Percentiles rank a stretch among this genome's conserved stretches.
phyloP scores from a whole-genome alignment of 2,888 invertebrate genomes.

The Ceraclea dissimilis region DNA sequence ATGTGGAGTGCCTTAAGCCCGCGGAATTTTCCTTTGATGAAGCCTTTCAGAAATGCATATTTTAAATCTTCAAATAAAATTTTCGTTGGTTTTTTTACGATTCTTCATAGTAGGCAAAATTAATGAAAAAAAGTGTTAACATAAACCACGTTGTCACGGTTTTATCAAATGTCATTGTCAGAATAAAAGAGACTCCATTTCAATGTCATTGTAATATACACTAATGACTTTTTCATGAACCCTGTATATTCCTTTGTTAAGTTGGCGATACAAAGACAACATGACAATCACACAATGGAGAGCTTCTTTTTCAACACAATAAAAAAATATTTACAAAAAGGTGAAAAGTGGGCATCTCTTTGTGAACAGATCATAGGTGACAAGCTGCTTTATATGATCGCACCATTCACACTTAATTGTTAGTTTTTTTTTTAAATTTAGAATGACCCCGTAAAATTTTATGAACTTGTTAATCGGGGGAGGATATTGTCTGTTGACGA shows the following conservation, averaged over 20 bases:
- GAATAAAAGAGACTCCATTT: neutral
- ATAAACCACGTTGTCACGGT: neutral
- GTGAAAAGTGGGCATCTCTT: neutral
- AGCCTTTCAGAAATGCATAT: no score
- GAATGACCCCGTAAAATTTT: neutral
- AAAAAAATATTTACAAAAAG: neutral
- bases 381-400: neutral
- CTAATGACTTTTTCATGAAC: neutral
- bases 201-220: neutral
- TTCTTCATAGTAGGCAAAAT: no score
- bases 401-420: neutral
- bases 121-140: neutral
- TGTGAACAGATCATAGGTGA: neutral
- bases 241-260: neutral
- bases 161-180: neutral
- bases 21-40: no score
- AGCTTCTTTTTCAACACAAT: neutral
- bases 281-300: neutral
- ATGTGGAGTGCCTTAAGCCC: no score
- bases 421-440: no score
- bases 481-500: no score
- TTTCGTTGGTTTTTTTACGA: no score
- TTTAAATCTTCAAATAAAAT: no score
- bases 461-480: no score
- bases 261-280: neutral